These are phyloP conservation scores for Callipepla californica DNA, from an alignment of 2,113 vertebrate species.

Conservation along the genomic window DNA sequence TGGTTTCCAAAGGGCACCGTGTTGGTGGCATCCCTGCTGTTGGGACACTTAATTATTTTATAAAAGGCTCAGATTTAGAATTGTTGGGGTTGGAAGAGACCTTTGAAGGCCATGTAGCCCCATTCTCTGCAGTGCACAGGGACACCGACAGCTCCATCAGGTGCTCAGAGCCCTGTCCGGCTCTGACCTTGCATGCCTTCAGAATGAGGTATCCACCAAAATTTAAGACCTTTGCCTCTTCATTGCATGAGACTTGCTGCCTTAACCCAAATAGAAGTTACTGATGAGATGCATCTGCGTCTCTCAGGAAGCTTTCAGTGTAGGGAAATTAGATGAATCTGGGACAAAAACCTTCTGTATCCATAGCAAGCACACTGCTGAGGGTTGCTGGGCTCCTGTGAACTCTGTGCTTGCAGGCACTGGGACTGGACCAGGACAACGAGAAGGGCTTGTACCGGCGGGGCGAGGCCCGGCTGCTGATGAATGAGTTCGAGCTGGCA, in stretches of 20 bases:
- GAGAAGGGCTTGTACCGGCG: constrained; percentile 95
- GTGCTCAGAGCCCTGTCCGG: too few species aligned
- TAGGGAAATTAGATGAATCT: background rate
- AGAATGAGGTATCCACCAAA: too few species aligned
- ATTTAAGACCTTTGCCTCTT: background rate
- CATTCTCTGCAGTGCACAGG: too few species aligned
- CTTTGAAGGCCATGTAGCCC: too few species aligned
- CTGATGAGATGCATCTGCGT: rapidly evolving
- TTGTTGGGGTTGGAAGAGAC: too few species aligned
- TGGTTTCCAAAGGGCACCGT: background rate
- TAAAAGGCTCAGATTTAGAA: background rate
- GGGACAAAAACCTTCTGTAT: background rate
- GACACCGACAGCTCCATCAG: too few species aligned
- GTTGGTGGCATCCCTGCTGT: background rate
- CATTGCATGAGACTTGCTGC: background rate
- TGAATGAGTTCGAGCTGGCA: constrained; percentile 92
- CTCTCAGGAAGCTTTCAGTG: background rate
- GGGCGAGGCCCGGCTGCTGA: constrained; percentile 88
- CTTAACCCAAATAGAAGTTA: background rate
- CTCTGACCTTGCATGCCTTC: too few species aligned
- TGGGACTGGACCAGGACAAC: constrained; percentile 88
- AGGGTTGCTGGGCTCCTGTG: background rate
- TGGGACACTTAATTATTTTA: background rate
- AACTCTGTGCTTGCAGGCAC: constrained; percentile 79
- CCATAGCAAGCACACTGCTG: too few species aligned